phyloP scores from a whole-genome alignment of 1,140 invertebrate genomes.

The Drosophila elegans region DNA sequence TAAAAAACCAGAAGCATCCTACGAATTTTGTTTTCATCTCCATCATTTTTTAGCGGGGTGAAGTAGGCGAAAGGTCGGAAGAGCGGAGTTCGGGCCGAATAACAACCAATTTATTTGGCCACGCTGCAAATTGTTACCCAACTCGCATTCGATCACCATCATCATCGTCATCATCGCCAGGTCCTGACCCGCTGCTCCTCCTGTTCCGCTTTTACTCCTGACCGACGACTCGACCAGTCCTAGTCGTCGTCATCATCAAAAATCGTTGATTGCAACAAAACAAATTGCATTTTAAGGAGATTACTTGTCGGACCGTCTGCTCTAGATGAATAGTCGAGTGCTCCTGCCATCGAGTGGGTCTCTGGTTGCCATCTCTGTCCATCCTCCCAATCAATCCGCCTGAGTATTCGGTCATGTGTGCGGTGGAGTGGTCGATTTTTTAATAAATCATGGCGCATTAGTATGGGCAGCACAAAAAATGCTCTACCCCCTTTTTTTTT shows the following conservation, averaged over 20 bases:
- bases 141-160: slow-evolving; percentile 75
- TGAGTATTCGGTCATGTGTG: slow-evolving; percentile 5
- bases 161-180: slow-evolving; percentile 34
- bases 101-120: slow-evolving; percentile 82
- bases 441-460: slow-evolving; percentile 76
- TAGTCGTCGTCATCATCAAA: slow-evolving; percentile 71
- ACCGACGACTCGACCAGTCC: not conserved
- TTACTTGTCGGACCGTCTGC: slow-evolving; percentile 63
- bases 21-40: slow-evolving; percentile 75
- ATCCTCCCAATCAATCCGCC: slow-evolving; percentile 12
- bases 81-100: slow-evolving; percentile 44
- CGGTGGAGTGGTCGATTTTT: slow-evolving; percentile 42
- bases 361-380: slow-evolving; percentile 6
- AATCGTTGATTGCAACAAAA: slow-evolving; percentile 83
- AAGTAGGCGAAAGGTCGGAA: not conserved
- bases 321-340: slow-evolving; percentile 61
- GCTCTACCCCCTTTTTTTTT: slow-evolving; percentile 16
- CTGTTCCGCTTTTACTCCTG: slow-evolving; percentile 11
- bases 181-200: slow-evolving; percentile 22
- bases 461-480: slow-evolving; percentile 48
- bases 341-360: slow-evolving; percentile 23
- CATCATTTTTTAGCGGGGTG: slow-evolving; percentile 28
- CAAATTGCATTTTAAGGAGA: slow-evolving; percentile 82
- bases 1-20: slow-evolving; percentile 72
- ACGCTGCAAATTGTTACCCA: slow-evolving; percentile 79